phyloP scores from a whole-genome alignment of 2,888 invertebrate genomes.

The Habrosyne pyritoides region DNA sequence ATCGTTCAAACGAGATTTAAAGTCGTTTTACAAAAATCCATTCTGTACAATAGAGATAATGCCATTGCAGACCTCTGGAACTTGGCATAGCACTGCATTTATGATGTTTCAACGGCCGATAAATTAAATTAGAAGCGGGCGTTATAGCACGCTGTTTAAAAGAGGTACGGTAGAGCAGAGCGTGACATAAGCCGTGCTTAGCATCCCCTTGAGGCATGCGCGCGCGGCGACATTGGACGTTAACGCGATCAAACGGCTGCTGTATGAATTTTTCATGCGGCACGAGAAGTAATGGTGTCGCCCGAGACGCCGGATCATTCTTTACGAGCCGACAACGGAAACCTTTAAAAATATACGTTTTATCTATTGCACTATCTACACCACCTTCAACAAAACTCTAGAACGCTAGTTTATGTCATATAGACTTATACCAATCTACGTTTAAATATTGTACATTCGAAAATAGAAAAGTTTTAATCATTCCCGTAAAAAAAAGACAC shows the following conservation, averaged over 20 bases:
- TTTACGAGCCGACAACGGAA: slow-evolving; percentile 78
- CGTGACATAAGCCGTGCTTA: slow-evolving; percentile 55
- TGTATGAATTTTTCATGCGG: slow-evolving; percentile 81
- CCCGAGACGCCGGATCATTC: slow-evolving; percentile 77
- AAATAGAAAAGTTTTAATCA: too few species aligned
- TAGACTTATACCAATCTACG: background rate
- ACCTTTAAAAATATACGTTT: slow-evolving; percentile 72
- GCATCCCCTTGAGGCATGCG: slow-evolving; percentile 61
- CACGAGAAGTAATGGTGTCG: slow-evolving; percentile 76
- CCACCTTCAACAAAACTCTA: background rate
- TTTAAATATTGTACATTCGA: too few species aligned
- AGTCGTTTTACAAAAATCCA: background rate
- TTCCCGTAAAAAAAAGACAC: background rate
- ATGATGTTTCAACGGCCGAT: slow-evolving; percentile 13
- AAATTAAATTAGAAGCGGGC: slow-evolving; percentile 42
- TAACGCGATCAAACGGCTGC: slow-evolving; percentile 71
- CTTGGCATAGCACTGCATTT: background rate
- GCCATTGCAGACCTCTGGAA: background rate
- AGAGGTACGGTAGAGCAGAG: slow-evolving; percentile 31
- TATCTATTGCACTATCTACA: slow-evolving; percentile 39
- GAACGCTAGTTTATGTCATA: background rate
- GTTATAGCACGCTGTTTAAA: slow-evolving; percentile 43
- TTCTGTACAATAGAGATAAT: background rate
- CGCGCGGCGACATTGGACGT: slow-evolving; percentile 56
- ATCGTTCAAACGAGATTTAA: background rate